phyloP scores from a whole-genome alignment of 2,113 vertebrate species.

The Sminthopsis crassicaudata region DNA sequence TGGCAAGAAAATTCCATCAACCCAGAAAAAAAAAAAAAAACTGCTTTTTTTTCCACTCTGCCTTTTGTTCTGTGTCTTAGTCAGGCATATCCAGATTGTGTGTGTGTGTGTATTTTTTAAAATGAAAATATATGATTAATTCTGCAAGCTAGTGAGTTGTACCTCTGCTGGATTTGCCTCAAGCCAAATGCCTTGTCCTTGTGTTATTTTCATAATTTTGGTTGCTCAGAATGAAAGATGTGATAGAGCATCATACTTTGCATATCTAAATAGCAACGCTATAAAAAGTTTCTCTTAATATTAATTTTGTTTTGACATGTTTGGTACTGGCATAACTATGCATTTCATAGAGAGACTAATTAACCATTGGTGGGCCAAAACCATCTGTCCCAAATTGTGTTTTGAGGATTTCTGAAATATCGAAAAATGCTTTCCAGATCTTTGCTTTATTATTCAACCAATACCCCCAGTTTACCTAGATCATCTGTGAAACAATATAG shows the following conservation, averaged over 20 bases:
- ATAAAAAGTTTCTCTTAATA: constrained; percentile 53
- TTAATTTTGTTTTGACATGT: constrained; percentile 32
- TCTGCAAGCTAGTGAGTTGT: constrained; percentile 30
- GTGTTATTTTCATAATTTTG: constrained; percentile 43
- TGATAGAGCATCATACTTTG: background rate
- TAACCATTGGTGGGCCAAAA: constrained; percentile 33
- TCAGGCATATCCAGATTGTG: background rate
- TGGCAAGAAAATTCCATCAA: background rate
- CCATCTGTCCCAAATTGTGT: constrained; percentile 13
- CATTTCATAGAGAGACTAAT: constrained; percentile 35
- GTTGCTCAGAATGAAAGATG: constrained; percentile 19
- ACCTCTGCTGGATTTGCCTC: constrained; percentile 28
- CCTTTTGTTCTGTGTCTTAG: background rate
- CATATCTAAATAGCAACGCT: constrained; percentile 31
- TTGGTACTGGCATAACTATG: background rate
- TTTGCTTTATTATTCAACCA: constrained; percentile 39
- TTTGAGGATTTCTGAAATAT: constrained; percentile 45
- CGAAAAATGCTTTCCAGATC: constrained; percentile 28
- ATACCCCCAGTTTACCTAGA: constrained; percentile 73
- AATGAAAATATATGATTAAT: constrained; percentile 28
- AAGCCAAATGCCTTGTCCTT: background rate
- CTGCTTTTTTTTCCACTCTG: background rate
- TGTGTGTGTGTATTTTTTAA: background rate
- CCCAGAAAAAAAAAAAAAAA: background rate
- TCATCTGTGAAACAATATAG: constrained; percentile 74